phyloP scores from a whole-genome alignment of 2,113 vertebrate species.

The Crotalus viridis region DNA sequence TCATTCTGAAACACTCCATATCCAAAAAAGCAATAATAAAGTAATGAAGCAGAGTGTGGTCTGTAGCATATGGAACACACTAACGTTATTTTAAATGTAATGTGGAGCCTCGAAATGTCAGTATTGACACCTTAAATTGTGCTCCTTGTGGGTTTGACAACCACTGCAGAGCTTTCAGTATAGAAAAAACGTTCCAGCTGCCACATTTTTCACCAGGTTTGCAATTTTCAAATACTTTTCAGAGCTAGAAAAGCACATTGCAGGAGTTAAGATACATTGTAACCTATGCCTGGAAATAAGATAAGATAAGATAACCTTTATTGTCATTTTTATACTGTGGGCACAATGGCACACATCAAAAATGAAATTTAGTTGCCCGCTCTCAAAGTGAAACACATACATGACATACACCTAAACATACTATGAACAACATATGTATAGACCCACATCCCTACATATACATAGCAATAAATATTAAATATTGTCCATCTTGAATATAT shows the following conservation, averaged over 20 bases:
- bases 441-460: too few relatives aligned
- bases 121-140: background rate
- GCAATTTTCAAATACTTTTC: background rate
- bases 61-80: background rate
- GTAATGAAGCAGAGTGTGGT: background rate
- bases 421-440: too few relatives aligned
- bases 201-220: background rate
- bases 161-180: background rate
- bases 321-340: too few relatives aligned
- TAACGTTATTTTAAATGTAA: background rate
- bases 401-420: too few relatives aligned
- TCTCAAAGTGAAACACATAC: too few relatives aligned
- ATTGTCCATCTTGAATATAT: too few relatives aligned
- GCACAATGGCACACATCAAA: too few relatives aligned
- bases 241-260: background rate
- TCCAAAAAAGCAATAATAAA: background rate
- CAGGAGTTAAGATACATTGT: background rate
- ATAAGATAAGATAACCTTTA: too few relatives aligned
- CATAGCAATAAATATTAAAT: too few relatives aligned
- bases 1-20: background rate
- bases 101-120: background rate
- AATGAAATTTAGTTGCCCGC: too few relatives aligned
- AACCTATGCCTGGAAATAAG: background rate
- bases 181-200: background rate
- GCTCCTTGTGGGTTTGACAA: background rate